Conservation (phyloP, 2,888 invertebrate genomes). For the Eupithecia dodoneata region DNA sequence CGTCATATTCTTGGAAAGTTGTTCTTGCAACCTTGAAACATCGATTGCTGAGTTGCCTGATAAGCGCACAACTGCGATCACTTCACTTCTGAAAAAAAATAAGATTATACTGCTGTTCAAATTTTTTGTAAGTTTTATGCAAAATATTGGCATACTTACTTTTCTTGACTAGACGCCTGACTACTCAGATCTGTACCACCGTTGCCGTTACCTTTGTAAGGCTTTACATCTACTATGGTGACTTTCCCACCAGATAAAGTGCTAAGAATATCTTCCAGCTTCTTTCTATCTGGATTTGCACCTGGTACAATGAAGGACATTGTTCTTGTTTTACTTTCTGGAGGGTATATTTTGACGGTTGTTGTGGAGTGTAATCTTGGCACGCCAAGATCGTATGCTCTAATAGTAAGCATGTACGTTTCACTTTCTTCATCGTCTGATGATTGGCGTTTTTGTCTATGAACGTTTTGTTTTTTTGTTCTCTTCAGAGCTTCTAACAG, state of each 20-base stretch:
- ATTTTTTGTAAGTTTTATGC: neutral
- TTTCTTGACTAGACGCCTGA: slow-evolving; percentile 82
- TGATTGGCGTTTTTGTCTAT: slow-evolving; percentile 78
- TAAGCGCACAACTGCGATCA: slow-evolving; percentile 88
- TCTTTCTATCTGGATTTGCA: slow-evolving; percentile 88
- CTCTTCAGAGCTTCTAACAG: slow-evolving; percentile 83
- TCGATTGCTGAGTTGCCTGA: slow-evolving; percentile 87
- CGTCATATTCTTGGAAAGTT: slow-evolving; percentile 79
- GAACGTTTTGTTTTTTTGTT: slow-evolving; percentile 70
- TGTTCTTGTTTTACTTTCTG: slow-evolving; percentile 89
- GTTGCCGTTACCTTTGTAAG: slow-evolving; percentile 85
- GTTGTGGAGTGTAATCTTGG: slow-evolving; percentile 90
- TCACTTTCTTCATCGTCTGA: slow-evolving; percentile 74
- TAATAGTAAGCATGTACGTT: slow-evolving; percentile 87
- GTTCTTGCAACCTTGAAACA: slow-evolving; percentile 88
- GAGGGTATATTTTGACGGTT: slow-evolving; percentile 90
- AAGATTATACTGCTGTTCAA: neutral
- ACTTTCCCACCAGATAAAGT: slow-evolving; percentile 92
- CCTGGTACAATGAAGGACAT: slow-evolving; percentile 94
- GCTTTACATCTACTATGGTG: slow-evolving; percentile 89
- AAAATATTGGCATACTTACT: slow-evolving; percentile 63
- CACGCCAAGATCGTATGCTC: slow-evolving; percentile 93
- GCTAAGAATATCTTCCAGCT: slow-evolving; percentile 89
- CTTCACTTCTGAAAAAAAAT: slow-evolving; percentile 85
- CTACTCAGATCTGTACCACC: slow-evolving; percentile 82